Conservation (phyloP, 2,888 invertebrate genomes). For the Pristionchus mayeri region DNA sequence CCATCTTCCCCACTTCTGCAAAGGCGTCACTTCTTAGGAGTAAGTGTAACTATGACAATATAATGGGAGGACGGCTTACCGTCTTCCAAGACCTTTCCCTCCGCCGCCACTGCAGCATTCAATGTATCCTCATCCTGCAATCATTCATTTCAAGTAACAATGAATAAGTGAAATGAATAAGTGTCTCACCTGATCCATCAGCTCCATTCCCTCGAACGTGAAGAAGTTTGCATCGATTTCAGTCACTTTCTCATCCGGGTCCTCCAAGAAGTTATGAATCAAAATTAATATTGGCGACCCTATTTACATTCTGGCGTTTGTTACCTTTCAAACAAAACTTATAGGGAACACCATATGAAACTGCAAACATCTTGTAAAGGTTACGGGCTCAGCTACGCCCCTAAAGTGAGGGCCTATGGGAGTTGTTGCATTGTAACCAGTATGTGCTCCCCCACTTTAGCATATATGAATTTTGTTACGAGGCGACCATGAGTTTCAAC, state of each 20-base stretch:
- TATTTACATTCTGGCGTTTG: no score
- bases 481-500: no score
- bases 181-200: slow-evolving; percentile 63
- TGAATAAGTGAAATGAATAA: not conserved
- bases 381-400: no score
- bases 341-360: no score
- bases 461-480: no score
- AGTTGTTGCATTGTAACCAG: no score
- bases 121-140: slow-evolving; percentile 26
- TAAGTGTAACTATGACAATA: no score
- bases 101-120: not conserved
- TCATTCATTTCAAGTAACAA: not conserved
- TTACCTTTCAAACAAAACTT: no score
- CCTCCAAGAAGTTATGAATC: slow-evolving; percentile 55
- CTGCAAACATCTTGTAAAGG: no score
- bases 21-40: no score
- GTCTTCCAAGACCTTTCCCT: not conserved
- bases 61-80: not conserved
- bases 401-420: no score
- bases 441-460: no score
- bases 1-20: slow-evolving; percentile 64
- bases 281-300: not conserved
- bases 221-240: slow-evolving; percentile 75
- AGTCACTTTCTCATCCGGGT: slow-evolving; percentile 68
- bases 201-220: slow-evolving; percentile 78